Base-by-base conservation (phyloP, 2,888 invertebrate genomes). In the Plebejus anna region DNA sequence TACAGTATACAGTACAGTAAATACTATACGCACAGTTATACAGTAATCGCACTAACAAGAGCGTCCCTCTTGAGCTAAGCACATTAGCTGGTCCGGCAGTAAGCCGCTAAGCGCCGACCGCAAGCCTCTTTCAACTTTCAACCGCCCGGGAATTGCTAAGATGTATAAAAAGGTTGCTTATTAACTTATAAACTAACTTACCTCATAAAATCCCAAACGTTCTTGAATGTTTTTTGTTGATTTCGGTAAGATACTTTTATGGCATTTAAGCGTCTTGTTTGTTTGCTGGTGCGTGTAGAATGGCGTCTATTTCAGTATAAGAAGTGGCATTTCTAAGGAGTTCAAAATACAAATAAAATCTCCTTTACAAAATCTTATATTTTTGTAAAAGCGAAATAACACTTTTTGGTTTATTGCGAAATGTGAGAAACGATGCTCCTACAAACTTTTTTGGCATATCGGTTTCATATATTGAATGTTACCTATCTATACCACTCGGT, bases 71-170 rank as follows among this genome's bases (percentile, higher is more conserved):
- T 47, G 47, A 47, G 32, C 73, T 55, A 73, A 73, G 55, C 32
- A 28, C 73, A 73, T 73, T 73, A 75, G 22, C 76, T 42, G n/a
- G 76, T 28, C 47, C 47, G 71, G 28, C 70, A 42, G 57, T 71
- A 71, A 76, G 76, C 36, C 76, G 57, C 9, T 59, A 42, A 71
- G 70, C 71, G 70, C 36, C 57, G 76, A 57, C 70, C 71, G 70
- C 38, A 76, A 76, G 76, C 76, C 76, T 76, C 71, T 71, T 76
- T 57, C 36, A 70, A 76, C 28, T 76, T 73, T 76, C 57, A 76
- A 71, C 70, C 28, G 76, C 71, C 42, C 16, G 55, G 76, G 51
- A 57, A 42, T 76, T 71, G 57, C 76, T 42, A 57, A 70, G 42
- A 51, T 51, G 28, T 13, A 51, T 47, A 47, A 2, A 72, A 22